Evolutionary conservation across 2,888 invertebrate genomes (phyloP).

Genomic region (Zygothrica quintamaculata): DNA sequence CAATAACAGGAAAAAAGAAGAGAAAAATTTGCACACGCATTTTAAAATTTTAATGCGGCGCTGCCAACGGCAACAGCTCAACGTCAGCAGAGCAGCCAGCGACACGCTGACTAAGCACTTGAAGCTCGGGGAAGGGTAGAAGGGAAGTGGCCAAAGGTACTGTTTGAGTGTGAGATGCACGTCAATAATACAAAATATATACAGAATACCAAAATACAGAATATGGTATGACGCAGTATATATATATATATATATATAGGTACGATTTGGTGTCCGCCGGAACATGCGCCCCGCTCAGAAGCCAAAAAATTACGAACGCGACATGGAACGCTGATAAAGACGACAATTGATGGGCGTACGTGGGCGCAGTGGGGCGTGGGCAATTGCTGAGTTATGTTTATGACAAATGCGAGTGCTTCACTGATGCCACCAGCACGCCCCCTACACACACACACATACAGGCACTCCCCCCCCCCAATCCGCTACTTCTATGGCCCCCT

Average conservation of each 20-base stretch:
- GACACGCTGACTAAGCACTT: slow-evolving; percentile 65
- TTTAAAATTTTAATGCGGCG: slow-evolving; percentile 73
- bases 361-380: slow-evolving; percentile 75
- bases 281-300: slow-evolving; percentile 7
- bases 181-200: slow-evolving; percentile 61
- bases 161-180: slow-evolving; percentile 7
- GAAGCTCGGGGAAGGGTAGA: neutral
- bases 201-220: slow-evolving; percentile 41
- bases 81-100: slow-evolving; percentile 33
- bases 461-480: neutral
- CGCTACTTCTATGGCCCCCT: neutral
- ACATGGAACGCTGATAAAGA: slow-evolving; percentile 74
- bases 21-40: slow-evolving; percentile 52
- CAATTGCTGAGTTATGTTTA: slow-evolving; percentile 80
- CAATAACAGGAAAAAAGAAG: too few relatives aligned
- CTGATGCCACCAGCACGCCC: slow-evolving; percentile 31
- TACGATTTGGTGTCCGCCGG: slow-evolving; percentile 16
- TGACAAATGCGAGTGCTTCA: slow-evolving; percentile 66
- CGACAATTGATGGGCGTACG: slow-evolving; percentile 79
- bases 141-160: slow-evolving; percentile 6
- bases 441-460: neutral
- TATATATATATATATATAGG: slow-evolving; percentile 18
- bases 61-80: slow-evolving; percentile 43
- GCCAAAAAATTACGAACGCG: slow-evolving; percentile 64
- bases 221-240: slow-evolving; percentile 25